Base-by-base conservation (phyloP, 2,888 invertebrate genomes). In the Mythimna pallens region DNA sequence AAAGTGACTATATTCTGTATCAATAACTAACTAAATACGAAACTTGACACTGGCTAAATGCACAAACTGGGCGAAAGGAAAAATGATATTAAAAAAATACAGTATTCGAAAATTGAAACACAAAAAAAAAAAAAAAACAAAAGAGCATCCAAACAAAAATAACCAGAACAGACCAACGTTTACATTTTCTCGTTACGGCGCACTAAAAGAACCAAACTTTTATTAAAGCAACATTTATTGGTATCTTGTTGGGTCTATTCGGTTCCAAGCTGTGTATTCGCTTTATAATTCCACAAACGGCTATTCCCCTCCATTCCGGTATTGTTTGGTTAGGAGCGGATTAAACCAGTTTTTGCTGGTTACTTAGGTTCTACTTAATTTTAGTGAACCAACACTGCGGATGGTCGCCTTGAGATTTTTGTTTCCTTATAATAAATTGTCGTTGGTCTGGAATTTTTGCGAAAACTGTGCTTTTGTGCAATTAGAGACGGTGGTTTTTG, bases 281-380 rank as follows among this genome's bases (percentile, higher is more conserved):
- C 75, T 81, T 87, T 81, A 86, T 84, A 85, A 85, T 86, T 78
- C 86, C 85, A 73, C 86, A 81, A 87, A 82, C 82, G 78, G 76
- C 80, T 85, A 86, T 88, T 83, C 76, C 80, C 83, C 82, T 86
- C 82, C 81, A 80, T 88, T 88, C 85, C 81, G 71, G 83, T 81
- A 80, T 72, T 89, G 89, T 90, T 90, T 90, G 87, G 80, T 89
- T 89, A 90, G 89, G 89, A 89, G 85, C 88, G 78, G 89, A 88
- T 90, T 89, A 86, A 85, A 87, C 78, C 85, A 82, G 85, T 87
- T 88, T 86, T 84, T 81, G 82, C 80, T 84, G 83, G 87, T 86
- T 87, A 83, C 87, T 85, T 85, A 87, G 87, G 85, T 81, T 62
- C 81, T 82, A 73, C 86, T 87, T 88, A 76, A 83, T 87, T 88